Evolutionary conservation across 1,140 invertebrate species (phyloP), one percentile per base, ranked within the genome.

Genomic region (Reticulitermes speratus): DNA sequence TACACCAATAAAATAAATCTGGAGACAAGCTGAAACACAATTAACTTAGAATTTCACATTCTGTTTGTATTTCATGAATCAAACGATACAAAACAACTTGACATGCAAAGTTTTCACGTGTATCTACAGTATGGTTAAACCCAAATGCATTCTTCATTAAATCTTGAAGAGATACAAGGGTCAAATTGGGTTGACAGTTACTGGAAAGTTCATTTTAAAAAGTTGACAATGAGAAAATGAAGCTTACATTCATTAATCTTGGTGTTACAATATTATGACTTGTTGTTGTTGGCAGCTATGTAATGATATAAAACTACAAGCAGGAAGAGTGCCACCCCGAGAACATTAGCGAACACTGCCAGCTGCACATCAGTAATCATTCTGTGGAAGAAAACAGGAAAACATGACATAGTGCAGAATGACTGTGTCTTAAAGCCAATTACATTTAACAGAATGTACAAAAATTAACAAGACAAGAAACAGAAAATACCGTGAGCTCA

Each of bases 341-440:
- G 92, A 87, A 99, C 95, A 91, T 99, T 99, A 88, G 97, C 97
- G 92, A 99, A 98, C 84, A 99, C 95, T 0, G 98, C 97, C 87
- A 99, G 92, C 91, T 99, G 98, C 21, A 99, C 95, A 89, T 99
- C 98, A 16, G 97, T 98, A 87, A 99, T 98, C 98, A 99, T 99
- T 92, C 93, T 93, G 87, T 90, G 93, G 89, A 21, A 21, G 45
- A 11, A 48, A 86, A 89, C 86, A 89, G 88, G 84, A 48, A 48
- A 48, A 7, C 9, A 48, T 48, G 38, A 38, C 38, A 38, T 38
- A 38, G 9, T 38, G 69, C 44, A 84, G 45, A 44, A 44, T 83
- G 21, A 83, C 38, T 30, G 3, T 83, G 8, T 83, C 9, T 48
- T 48, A 48, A 48, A 48, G 9, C 9, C 14, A 48, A 48, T 48